phyloP scores from a whole-genome alignment of 1,140 invertebrate species.

The Rhagoletis pomonella region DNA sequence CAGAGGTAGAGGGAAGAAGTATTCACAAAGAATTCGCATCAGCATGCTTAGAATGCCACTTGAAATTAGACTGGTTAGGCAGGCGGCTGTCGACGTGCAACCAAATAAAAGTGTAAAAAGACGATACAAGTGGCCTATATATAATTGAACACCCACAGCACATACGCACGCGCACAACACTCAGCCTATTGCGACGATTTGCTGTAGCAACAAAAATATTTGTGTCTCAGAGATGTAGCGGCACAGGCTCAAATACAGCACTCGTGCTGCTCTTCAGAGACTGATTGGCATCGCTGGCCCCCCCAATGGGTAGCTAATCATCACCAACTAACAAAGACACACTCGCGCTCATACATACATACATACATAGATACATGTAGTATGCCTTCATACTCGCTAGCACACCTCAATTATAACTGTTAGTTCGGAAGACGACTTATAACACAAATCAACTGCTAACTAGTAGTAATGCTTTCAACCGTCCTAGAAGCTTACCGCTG shows the following conservation, averaged over 20 bases:
- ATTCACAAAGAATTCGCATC: not conserved
- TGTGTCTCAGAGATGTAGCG: not conserved
- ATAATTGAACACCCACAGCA: not conserved
- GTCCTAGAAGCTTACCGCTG: conserved; percentile 14
- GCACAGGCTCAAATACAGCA: not conserved
- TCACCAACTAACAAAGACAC: not conserved
- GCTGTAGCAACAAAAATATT: not conserved
- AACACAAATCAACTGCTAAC: conserved; percentile 33
- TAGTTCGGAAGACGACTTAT: not conserved
- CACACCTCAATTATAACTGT: conserved; percentile 44
- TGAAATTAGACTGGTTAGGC: not conserved
- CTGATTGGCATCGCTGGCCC: conserved; percentile 25
- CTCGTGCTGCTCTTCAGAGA: conserved; percentile 31
- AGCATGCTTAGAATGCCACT: not conserved
- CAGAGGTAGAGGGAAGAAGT: not conserved
- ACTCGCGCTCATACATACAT: no score
- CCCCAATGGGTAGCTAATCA: not conserved
- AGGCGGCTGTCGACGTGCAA: not conserved
- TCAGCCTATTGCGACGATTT: not conserved
- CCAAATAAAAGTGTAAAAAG: conserved; percentile 6
- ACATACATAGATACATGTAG: no score
- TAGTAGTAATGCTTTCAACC: conserved; percentile 1
- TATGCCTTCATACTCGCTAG: no score
- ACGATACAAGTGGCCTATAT: not conserved
- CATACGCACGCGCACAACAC: not conserved